These are phyloP conservation scores for Lasioglossum morio DNA, from an alignment of 2,888 invertebrate genomes.

Conservation along the genomic window DNA sequence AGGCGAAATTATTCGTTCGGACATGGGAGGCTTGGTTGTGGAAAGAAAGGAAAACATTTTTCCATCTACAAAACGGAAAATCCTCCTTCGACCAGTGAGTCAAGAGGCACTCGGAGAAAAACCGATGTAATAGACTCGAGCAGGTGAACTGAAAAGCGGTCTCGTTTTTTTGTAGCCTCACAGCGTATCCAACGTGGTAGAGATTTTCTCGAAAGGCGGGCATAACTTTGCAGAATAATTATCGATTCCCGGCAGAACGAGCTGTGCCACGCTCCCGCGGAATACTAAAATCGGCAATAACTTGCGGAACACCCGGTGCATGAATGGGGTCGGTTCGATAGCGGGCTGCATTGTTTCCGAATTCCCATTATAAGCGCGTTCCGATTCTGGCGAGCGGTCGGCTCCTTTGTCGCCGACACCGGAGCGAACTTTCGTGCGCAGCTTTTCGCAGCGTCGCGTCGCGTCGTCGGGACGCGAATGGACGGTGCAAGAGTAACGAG, in stretches of 20 bases:
- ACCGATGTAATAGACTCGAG: not conserved
- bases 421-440: constrained; percentile 45
- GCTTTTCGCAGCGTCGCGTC: constrained; percentile 40
- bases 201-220: not conserved
- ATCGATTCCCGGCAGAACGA: constrained; percentile 1
- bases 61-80: not conserved
- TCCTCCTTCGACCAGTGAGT: not conserved
- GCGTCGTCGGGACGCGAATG: not conserved
- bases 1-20: not conserved
- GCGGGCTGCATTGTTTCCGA: constrained; percentile 78
- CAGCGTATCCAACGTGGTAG: not conserved
- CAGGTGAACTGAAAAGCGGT: not conserved
- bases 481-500: not conserved
- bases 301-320: constrained; percentile 47
- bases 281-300: constrained; percentile 37
- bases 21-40: no score
- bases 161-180: not conserved
- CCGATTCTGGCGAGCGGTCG: constrained; percentile 57
- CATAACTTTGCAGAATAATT: constrained; percentile 12
- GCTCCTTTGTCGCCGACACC: constrained; percentile 60
- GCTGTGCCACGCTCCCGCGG: not conserved
- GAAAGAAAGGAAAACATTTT: not conserved
- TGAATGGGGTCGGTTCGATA: constrained; percentile 71
- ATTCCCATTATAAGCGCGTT: constrained; percentile 75
- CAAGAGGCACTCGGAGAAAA: not conserved